Percentiles rank a stretch among this genome's conserved stretches.
phyloP scores from a whole-genome alignment of 2,113 vertebrate genomes.

The Hemiprocne comata region DNA sequence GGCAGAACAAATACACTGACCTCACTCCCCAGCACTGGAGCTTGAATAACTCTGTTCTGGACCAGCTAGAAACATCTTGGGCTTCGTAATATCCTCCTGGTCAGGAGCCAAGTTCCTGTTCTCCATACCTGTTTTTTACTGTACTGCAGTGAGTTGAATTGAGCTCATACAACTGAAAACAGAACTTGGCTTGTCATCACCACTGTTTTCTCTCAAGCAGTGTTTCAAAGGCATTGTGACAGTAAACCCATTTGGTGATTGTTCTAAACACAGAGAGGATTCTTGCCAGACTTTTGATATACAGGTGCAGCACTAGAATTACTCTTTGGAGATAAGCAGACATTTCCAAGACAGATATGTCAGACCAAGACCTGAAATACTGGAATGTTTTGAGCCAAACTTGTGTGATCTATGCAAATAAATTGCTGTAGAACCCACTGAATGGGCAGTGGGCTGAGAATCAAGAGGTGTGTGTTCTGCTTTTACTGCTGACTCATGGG shows the following conservation, averaged over 20 bases:
- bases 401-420: neutral
- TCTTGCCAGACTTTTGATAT: conserved; percentile 13
- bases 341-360: neutral
- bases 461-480: neutral
- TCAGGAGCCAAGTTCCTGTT: neutral
- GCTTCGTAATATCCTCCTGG: neutral
- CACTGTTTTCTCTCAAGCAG: conserved; percentile 13
- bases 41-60: neutral
- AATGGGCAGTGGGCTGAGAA: neutral
- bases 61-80: neutral
- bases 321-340: conserved; percentile 15
- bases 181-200: conserved; percentile 23
- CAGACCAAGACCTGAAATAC: neutral
- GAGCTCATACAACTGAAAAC: conserved; percentile 9
- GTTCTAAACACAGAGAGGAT: conserved; percentile 1
- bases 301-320: conserved; percentile 14
- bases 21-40: neutral
- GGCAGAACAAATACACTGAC: neutral
- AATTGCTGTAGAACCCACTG: neutral
- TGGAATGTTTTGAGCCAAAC: neutral
- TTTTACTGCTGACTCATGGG: neutral
- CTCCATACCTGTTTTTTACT: neutral
- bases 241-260: conserved; percentile 32
- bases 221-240: conserved; percentile 19
- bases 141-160: neutral